These are phyloP conservation scores for Drosophila pseudoananassae DNA, from an alignment of 1,140 invertebrate species.

Conservation along the genomic window DNA sequence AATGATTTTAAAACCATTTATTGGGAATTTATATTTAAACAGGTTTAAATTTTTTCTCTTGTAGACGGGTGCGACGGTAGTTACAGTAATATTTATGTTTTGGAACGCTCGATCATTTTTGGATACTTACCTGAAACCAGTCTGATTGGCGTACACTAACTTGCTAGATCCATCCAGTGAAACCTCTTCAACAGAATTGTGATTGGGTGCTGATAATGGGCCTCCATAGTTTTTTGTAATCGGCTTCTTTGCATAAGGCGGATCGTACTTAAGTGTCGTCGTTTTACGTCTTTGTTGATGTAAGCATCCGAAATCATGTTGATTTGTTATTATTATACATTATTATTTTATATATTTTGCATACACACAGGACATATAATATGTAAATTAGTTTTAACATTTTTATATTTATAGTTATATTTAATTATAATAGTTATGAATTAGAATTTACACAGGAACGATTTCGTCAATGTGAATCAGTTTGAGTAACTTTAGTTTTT, in stretches of 20 bases:
- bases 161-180: constrained; percentile 91
- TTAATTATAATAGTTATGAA: constrained; percentile 35
- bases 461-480: constrained; percentile 23
- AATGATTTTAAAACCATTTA: no score
- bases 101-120: not conserved
- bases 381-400: constrained; percentile 32
- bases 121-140: constrained; percentile 90
- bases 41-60: no score
- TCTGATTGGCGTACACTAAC: constrained; percentile 91
- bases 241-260: constrained; percentile 93
- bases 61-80: no score
- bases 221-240: constrained; percentile 89
- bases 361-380: constrained; percentile 67
- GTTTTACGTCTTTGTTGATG: constrained; percentile 90
- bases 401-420: constrained; percentile 56
- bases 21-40: no score
- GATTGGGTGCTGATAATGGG: constrained; percentile 86
- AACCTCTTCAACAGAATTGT: constrained; percentile 90
- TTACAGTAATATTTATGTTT: not conserved
- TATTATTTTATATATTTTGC: constrained; percentile 58
- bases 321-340: constrained; percentile 44
- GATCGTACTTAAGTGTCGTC: constrained; percentile 93
- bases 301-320: constrained; percentile 26
- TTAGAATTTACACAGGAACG: constrained; percentile 47
- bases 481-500: constrained; percentile 6